Evolutionary conservation across 2,888 invertebrate genomes (phyloP).

Genomic region (Drosophila leonis): DNA sequence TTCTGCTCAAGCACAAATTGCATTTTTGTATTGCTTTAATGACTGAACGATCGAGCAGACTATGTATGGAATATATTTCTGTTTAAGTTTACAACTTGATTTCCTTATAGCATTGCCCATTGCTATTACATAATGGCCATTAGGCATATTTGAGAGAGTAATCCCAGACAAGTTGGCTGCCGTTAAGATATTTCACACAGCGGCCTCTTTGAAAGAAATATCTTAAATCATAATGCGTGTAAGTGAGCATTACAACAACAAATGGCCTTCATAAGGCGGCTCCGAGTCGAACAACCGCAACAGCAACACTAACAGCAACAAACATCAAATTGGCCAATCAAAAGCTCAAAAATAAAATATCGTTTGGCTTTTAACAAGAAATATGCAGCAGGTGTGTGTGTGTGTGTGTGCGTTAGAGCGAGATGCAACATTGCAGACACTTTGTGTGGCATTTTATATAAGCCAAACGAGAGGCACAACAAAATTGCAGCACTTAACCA

Average conservation of each 20-base stretch:
- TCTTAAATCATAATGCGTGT: slow-evolving; percentile 61
- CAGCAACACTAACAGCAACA: not conserved
- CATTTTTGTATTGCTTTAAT: slow-evolving; percentile 2
- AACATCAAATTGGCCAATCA: slow-evolving; percentile 59
- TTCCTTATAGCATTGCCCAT: slow-evolving; percentile 24
- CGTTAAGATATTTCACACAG: slow-evolving; percentile 48
- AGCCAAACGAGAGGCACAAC: slow-evolving; percentile 39
- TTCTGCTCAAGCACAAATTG: slow-evolving; percentile 9
- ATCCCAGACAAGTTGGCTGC: slow-evolving; percentile 8
- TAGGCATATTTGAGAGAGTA: slow-evolving; percentile 24
- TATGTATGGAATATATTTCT: slow-evolving; percentile 4
- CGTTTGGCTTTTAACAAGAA: slow-evolving; percentile 47
- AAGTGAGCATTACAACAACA: slow-evolving; percentile 67
- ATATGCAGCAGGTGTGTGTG: slow-evolving; percentile 27
- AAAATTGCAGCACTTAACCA: slow-evolving; percentile 63
- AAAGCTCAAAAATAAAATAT: slow-evolving; percentile 37
- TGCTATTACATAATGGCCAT: slow-evolving; percentile 37
- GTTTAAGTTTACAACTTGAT: slow-evolving; percentile 8
- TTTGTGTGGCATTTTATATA: slow-evolving; percentile 58
- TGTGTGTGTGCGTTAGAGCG: slow-evolving; percentile 11
- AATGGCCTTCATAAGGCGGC: slow-evolving; percentile 60
- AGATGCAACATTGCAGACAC: slow-evolving; percentile 27
- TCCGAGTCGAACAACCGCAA: slow-evolving; percentile 12
- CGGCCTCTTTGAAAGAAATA: slow-evolving; percentile 63
- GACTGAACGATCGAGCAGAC: slow-evolving; percentile 1